Conservation (phyloP, 2,888 invertebrate species). For the Cheilosia urbana region DNA sequence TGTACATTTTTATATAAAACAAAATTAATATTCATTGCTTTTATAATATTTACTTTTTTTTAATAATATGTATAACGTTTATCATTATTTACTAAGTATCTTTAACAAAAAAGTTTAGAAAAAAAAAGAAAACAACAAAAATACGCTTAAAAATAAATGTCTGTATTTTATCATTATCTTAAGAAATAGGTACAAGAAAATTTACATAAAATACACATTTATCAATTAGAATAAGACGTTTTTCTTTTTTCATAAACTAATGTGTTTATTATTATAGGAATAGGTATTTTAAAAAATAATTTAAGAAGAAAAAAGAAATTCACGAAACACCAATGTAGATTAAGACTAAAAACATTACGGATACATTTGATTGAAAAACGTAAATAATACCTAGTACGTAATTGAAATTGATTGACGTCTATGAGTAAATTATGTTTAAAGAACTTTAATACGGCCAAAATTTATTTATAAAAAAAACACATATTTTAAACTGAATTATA, state of each 20-base stretch:
- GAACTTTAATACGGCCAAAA: slow-evolving; percentile 59
- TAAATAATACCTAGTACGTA: slow-evolving; percentile 15
- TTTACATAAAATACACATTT: slow-evolving; percentile 68
- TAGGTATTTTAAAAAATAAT: slow-evolving; percentile 14
- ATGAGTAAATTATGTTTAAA: slow-evolving; percentile 40
- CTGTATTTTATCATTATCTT: slow-evolving; percentile 60
- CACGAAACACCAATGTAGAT: slow-evolving; percentile 66
- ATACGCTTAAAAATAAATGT: slow-evolving; percentile 75
- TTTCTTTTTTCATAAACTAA: slow-evolving; percentile 35
- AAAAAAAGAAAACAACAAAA: slow-evolving; percentile 57
- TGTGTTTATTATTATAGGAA: slow-evolving; percentile 22
- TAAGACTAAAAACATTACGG: slow-evolving; percentile 27
- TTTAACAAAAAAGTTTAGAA: slow-evolving; percentile 33
- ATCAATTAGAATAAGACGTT: slow-evolving; percentile 59
- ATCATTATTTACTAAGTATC: slow-evolving; percentile 77
- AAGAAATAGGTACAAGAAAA: slow-evolving; percentile 63
- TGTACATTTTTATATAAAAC: slow-evolving; percentile 74
- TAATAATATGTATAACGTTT: slow-evolving; percentile 67
- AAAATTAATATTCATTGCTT: slow-evolving; percentile 78
- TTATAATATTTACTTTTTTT: slow-evolving; percentile 81
- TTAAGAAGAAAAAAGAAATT: slow-evolving; percentile 43
- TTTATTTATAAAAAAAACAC: slow-evolving; percentile 36
- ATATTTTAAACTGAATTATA: slow-evolving; percentile 47
- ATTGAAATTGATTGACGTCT: slow-evolving; percentile 25
- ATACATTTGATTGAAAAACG: slow-evolving; percentile 40